These are phyloP conservation scores for Ennomos quercinarius DNA, from an alignment of 2,888 invertebrate species.

Conservation along the genomic window DNA sequence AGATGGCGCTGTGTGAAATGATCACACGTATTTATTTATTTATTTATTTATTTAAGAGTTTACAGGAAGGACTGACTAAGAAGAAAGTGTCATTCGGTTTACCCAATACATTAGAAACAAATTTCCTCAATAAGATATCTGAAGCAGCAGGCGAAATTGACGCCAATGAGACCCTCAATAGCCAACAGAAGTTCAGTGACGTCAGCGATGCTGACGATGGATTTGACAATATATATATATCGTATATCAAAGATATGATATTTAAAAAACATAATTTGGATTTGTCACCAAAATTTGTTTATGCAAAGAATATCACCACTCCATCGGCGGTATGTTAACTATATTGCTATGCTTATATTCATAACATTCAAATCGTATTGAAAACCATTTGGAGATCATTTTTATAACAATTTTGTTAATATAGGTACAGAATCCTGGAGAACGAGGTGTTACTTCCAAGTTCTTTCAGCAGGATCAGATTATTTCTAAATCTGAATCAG, in stretches of 20 bases:
- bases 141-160: slow-evolving; percentile 37
- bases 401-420: background rate
- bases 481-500: slow-evolving; percentile 11
- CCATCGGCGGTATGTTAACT: slow-evolving; percentile 50
- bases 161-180: slow-evolving; percentile 49
- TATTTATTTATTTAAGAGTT: no score
- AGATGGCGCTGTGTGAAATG: no score
- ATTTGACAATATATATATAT: no score
- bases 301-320: slow-evolving; percentile 58
- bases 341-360: background rate
- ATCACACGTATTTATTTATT: no score
- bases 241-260: slow-evolving; percentile 68
- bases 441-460: slow-evolving; percentile 61
- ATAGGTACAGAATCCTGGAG: slow-evolving; percentile 54
- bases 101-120: slow-evolving; percentile 48
- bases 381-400: no score
- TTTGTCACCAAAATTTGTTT: slow-evolving; percentile 71
- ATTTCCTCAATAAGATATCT: slow-evolving; percentile 32
- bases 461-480: slow-evolving; percentile 54
- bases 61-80: slow-evolving; percentile 37
- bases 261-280: slow-evolving; percentile 70
- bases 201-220: slow-evolving; percentile 53
- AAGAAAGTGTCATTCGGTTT: slow-evolving; percentile 62
- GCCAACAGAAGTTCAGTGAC: slow-evolving; percentile 52
- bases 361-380: no score